These are phyloP conservation scores for Hiodon tergisus DNA, from an alignment of 2,113 vertebrate species.

Conservation along the genomic window DNA sequence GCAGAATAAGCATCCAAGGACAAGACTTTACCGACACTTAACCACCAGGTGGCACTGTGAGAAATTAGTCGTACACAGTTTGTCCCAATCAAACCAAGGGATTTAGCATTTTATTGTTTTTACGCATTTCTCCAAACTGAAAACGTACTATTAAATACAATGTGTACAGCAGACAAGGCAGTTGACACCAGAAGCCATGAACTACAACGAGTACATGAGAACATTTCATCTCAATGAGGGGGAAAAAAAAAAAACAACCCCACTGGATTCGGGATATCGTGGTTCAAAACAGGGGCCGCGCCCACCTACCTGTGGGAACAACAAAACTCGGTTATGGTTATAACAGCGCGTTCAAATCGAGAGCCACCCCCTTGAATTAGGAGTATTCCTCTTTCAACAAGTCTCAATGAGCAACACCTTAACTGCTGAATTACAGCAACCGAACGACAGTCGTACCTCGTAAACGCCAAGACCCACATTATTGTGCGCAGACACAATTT, in stretches of 20 bases:
- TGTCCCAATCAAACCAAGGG: constrained; percentile 12
- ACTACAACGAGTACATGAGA: constrained; percentile 14
- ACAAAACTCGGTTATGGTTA: not conserved
- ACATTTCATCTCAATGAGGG: constrained; percentile 12
- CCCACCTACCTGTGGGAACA: constrained; percentile 15
- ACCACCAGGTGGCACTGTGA: constrained; percentile 34
- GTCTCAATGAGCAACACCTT: too few relatives aligned
- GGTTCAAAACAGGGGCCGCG: constrained; percentile 21
- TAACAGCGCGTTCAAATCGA: too few relatives aligned
- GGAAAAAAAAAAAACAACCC: constrained; percentile 14
- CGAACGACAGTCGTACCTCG: too few relatives aligned
- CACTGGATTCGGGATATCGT: constrained; percentile 35
- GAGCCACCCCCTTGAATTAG: too few relatives aligned
- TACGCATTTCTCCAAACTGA: not conserved
- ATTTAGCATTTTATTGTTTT: constrained; percentile 13
- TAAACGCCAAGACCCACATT: too few relatives aligned
- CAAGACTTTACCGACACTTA: constrained; percentile 22
- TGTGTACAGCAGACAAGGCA: constrained; percentile 44
- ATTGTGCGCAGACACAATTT: too few relatives aligned
- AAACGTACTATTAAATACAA: constrained; percentile 52
- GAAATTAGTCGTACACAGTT: not conserved
- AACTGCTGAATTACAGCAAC: too few relatives aligned
- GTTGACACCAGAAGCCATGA: constrained; percentile 30
- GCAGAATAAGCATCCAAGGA: too few relatives aligned
- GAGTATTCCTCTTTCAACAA: too few relatives aligned